These are phyloP conservation scores for Mus musculus DNA, from an alignment of 2,113 vertebrate genomes.

Conservation along the genomic window DNA sequence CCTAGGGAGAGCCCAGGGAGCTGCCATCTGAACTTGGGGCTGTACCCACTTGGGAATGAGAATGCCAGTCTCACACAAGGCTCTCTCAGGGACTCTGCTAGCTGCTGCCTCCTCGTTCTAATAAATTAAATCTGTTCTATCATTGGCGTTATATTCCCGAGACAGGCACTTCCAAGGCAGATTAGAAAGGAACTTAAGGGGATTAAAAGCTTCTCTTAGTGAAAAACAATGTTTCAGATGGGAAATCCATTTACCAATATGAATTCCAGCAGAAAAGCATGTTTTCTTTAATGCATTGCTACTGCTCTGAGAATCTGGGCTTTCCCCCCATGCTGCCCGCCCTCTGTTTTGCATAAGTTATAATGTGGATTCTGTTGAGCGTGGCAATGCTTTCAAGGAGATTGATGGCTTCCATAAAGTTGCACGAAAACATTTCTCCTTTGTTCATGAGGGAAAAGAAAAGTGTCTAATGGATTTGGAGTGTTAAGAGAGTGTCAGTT, in stretches of 20 bases:
- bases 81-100: slow-evolving; percentile 77
- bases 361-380: slow-evolving; percentile 80
- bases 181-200: slow-evolving; percentile 91
- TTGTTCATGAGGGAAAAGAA: slow-evolving; percentile 80
- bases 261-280: slow-evolving; percentile 88
- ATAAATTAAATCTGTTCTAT: slow-evolving; percentile 90
- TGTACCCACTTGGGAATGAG: not conserved
- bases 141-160: slow-evolving; percentile 88
- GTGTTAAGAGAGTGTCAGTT: slow-evolving; percentile 76
- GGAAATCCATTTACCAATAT: slow-evolving; percentile 91
- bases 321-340: slow-evolving; percentile 71
- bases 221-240: slow-evolving; percentile 90
- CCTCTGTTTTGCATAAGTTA: slow-evolving; percentile 79
- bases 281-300: slow-evolving; percentile 85
- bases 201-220: slow-evolving; percentile 91
- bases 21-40: not conserved
- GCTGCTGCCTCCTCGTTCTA: slow-evolving; percentile 87
- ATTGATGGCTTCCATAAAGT: slow-evolving; percentile 84
- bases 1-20: not conserved
- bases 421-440: slow-evolving; percentile 81
- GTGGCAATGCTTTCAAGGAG: slow-evolving; percentile 82
- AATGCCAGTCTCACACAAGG: not conserved
- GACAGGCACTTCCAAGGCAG: slow-evolving; percentile 89
- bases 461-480: slow-evolving; percentile 82
- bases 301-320: slow-evolving; percentile 73